Evolutionary conservation across 2,113 vertebrate genomes (phyloP), one percentile per base, ranked within the genome.

Genomic region (Callipepla californica): DNA sequence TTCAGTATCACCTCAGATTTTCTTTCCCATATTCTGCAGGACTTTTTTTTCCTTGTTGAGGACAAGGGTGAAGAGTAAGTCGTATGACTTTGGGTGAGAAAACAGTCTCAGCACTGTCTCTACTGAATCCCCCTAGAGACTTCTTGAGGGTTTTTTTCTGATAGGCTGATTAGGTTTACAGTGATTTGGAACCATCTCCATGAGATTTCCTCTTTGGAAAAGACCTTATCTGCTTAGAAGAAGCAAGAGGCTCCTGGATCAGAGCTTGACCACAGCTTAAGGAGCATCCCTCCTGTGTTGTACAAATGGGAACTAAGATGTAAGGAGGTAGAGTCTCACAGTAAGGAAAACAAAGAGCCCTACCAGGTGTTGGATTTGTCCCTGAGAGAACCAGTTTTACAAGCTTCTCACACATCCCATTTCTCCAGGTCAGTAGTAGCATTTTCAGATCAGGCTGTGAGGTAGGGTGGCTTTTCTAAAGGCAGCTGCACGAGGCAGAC

Each of bases 371-470:
- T 81, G n/a, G 26, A 10, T 44, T 69, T 74, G 23, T 40, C 45
- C 63, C 51, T 42, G 20, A 62, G 59, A 73, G 23, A 80, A 59
- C n/a, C 18, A 62, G 26, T 45, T 89, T 91, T 75, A 45, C 34
- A 78, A 68, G 47, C 53, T 44, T 40, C 30, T 55, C 2, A 0
- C 11, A 25, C 8, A 59, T 53, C 47, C 55, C 1, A 0, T 23
- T 90, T 78, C 57, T 78, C 21, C 12, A 16, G 32, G 44, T 25
- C 66, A 59, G 21, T 45, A 38, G 32, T 55, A 28, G 32, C 26
- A 4, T 67, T 84, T 72, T 68, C 66, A 59, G 66, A 63, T 32
- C 13, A 78, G 34, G 7, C 42, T 77, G 23, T 32, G 32, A 63
- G 11, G 55, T 32, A 53, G 55, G 30, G n/a, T 61, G 30, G 32